Percentiles rank a stretch among this genome's conserved stretches.
Evolutionary conservation across 2,797 vertebrate species (phyloP).

Genomic region (Neosilurus mollespiculum): DNA sequence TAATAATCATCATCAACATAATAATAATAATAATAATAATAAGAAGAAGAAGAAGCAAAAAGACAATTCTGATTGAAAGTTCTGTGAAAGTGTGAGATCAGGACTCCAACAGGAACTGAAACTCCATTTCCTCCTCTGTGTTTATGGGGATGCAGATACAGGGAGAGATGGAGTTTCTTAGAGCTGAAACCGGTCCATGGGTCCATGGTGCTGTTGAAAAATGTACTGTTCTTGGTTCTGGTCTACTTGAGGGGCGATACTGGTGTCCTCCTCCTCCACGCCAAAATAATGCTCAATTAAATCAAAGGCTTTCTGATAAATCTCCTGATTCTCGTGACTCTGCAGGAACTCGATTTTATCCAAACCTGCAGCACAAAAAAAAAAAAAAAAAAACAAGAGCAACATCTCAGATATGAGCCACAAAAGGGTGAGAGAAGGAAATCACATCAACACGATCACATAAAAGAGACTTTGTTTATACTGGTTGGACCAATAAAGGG

Average conservation of each 20-base stretch:
- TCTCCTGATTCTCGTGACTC: conserved; percentile 88
- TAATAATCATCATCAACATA: conserved; percentile 47
- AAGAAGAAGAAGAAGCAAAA: not conserved
- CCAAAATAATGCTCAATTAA: conserved; percentile 86
- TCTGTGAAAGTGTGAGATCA: conserved; percentile 7
- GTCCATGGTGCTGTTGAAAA: conserved; percentile 85
- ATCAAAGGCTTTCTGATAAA: conserved; percentile 87
- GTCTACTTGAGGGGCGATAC: conserved; percentile 85
- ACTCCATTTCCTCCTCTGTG: conserved; percentile 20
- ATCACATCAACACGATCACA: not conserved
- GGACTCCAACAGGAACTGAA: conserved; percentile 23
- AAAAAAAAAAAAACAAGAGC: not conserved
- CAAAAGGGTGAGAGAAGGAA: not conserved
- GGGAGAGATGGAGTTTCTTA: conserved; percentile 50
- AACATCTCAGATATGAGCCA: not conserved
- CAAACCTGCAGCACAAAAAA: conserved; percentile 70
- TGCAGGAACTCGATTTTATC: conserved; percentile 89
- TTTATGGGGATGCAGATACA: not conserved
- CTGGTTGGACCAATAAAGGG: too few species aligned
- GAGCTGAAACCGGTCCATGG: conserved; percentile 88
- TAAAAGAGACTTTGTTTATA: not conserved
- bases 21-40: conserved; percentile 42
- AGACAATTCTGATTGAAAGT: not conserved
- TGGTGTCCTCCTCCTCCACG: conserved; percentile 85
- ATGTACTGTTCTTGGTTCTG: conserved; percentile 86